Evolutionary conservation across 2,113 vertebrate genomes (phyloP).

Genomic region (Uropsilus gracilis): DNA sequence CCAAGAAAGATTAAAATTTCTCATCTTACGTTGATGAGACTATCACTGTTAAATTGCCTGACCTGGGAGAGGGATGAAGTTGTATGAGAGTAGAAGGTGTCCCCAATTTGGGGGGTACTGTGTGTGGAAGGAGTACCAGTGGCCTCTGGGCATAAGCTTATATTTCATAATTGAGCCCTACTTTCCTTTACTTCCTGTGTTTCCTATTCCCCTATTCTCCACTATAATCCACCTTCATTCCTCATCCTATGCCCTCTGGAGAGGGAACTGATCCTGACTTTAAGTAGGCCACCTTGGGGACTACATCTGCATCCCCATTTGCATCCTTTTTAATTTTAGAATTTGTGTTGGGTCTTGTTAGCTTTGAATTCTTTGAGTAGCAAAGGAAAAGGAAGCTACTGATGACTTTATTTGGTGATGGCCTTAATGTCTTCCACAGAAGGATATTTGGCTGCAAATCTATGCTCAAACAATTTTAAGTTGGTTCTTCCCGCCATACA

Average conservation of each 20-base stretch:
- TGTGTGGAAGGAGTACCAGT: not conserved
- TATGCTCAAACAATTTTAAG: constrained; percentile 39
- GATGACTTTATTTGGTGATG: not conserved
- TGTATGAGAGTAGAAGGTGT: not conserved
- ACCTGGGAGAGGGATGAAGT: not conserved
- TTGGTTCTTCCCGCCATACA: constrained; percentile 45
- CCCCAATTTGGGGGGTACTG: not conserved
- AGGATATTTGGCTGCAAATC: constrained; percentile 35
- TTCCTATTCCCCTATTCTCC: not conserved
- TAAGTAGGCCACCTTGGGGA: not conserved
- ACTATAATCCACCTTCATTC: not conserved
- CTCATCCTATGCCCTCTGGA: not conserved
- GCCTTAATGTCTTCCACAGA: constrained; percentile 21
- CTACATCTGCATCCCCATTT: not conserved
- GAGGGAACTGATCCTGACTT: not conserved
- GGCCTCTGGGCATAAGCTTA: not conserved
- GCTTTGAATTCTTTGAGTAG: not conserved
- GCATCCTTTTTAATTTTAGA: not conserved
- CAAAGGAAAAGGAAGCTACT: not conserved
- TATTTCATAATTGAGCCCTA: not conserved
- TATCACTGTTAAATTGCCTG: not conserved
- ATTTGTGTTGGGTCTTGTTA: not conserved
- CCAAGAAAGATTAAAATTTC: not conserved
- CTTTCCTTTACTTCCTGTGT: not conserved
- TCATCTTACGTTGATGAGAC: too few relatives aligned